Conservation (phyloP, 2,113 vertebrate species). For the Proteles cristata region DNA sequence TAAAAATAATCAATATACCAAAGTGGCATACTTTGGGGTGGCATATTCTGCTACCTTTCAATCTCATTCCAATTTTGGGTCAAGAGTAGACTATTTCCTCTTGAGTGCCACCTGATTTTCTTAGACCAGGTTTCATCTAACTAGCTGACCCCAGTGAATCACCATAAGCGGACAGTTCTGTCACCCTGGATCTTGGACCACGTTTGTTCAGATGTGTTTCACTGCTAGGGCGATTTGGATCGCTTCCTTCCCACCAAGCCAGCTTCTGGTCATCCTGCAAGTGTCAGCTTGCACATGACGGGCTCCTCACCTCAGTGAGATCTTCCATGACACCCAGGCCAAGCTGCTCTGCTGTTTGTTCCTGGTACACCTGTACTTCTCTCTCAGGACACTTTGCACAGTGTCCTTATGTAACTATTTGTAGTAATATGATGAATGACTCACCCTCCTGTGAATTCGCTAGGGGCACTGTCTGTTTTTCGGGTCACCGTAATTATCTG, state of each 20-base stretch:
- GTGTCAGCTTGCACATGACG: neutral
- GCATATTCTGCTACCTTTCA: neutral
- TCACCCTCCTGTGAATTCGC: neutral
- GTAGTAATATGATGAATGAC: neutral
- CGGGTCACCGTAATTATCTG: neutral
- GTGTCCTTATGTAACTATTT: neutral
- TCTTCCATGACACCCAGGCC: neutral
- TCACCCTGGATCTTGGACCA: neutral
- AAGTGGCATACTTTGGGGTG: neutral
- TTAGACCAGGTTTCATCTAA: neutral
- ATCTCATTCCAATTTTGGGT: neutral
- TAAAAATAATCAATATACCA: neutral
- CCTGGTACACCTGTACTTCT: neutral
- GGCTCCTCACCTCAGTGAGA: too few species aligned
- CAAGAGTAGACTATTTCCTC: neutral
- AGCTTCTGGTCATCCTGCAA: neutral
- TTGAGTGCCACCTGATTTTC: neutral
- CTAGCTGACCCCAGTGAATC: neutral
- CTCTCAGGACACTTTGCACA: neutral
- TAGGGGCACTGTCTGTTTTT: neutral
- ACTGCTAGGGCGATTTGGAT: neutral
- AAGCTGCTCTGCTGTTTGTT: neutral
- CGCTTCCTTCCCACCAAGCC: neutral
- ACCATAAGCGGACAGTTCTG: neutral
- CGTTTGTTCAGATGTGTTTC: neutral